Evolutionary conservation across 2,888 invertebrate species (phyloP), one percentile per base, ranked within the genome.

Genomic region (Temnothorax unifasciatus): DNA sequence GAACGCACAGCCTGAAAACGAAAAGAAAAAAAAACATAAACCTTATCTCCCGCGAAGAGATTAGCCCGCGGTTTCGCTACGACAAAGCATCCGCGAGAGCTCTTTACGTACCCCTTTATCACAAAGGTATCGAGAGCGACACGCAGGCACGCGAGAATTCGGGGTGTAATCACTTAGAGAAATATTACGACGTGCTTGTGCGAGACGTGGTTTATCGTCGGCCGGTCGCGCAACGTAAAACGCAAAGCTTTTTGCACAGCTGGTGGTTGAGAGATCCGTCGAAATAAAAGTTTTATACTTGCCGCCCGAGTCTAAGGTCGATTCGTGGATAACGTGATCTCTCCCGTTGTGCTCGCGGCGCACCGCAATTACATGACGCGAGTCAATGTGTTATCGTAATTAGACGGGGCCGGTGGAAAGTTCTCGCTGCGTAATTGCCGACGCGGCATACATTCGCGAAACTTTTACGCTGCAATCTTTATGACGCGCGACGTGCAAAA

Each of bases 1-100:
- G 96, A 99, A 99, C 95, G 99, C 99, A 97, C 99, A 99, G 96
- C 99, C 99, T 99, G 97, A 38, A 96, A 66, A 94, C 92, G 93
- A 86, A 85, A 21, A 79, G 87, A 86, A 87, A 83, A 69, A 54
- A 64, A 29, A 29, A 29, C 29, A 11, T 34, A 52, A 54, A 6
- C 5, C 38, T 84, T 63, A 68, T 71, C 47, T 54, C 71, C 61
- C n/a, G 50, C 68, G 83, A 54, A 64, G 47, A 25, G 47, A 25
- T 61, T 86, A 57, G 50, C 2, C n/a, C 38, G 25, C 73, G 9
- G 29, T 34, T 34, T 34, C 21, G 21, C 44, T 29, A 25, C 34
- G 75, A 64, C 74, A 13, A 52, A 41, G 41, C 52, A 52, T 69
- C 69, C 52, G 66, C 11, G 52, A 13, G 25, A 25, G 18, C 21